A percentile compares a stretch with the other conserved stretches of the same genome.
Conservation (phyloP, 2,113 vertebrate genomes). For the Haemorhous mexicanus region DNA sequence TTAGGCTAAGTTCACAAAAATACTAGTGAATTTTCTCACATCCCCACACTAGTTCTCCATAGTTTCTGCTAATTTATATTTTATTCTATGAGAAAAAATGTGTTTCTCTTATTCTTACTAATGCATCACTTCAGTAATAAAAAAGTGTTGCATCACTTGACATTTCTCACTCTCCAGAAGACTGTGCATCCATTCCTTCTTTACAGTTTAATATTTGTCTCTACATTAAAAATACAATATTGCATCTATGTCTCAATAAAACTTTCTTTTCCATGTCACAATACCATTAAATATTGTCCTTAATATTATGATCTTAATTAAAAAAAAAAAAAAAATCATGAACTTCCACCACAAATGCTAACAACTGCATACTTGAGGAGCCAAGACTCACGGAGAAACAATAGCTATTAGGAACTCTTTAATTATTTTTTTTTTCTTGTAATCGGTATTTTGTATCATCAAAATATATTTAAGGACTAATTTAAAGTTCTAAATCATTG, state of each 20-base stretch:
- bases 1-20: not conserved
- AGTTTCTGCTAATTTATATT: not conserved
- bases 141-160: not conserved
- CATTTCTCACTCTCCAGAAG: not conserved
- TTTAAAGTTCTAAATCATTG: not conserved
- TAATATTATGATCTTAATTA: not conserved
- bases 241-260: not conserved
- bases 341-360: not conserved
- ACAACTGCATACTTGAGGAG: not conserved
- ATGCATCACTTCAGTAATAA: not conserved
- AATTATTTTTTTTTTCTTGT: not conserved
- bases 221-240: not conserved
- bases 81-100: not conserved
- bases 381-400: not conserved
- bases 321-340: not conserved
- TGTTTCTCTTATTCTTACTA: not conserved
- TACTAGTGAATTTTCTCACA: not conserved
- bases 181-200: not conserved
- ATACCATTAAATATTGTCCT: not conserved
- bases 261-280: not conserved
- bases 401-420: not conserved
- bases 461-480: not conserved
- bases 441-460: not conserved
- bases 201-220: not conserved
- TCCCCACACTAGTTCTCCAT: not conserved